phyloP scores from a whole-genome alignment of 2,797 vertebrate genomes.

The Pantherophis vulpinus region DNA sequence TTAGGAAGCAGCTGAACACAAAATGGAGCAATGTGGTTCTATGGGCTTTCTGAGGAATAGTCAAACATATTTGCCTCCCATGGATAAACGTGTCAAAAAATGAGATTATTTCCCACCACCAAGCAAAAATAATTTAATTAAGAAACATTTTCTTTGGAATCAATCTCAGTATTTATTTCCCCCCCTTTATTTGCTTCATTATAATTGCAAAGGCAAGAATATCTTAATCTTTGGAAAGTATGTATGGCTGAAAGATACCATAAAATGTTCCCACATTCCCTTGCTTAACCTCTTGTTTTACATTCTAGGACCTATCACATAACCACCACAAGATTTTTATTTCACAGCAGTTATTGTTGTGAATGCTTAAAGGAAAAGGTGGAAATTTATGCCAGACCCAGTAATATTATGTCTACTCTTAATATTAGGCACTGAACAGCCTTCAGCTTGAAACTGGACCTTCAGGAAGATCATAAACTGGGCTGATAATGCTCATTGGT shows the following conservation, averaged over 20 bases:
- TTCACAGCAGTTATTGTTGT: background rate
- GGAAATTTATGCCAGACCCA: background rate
- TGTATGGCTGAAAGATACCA: background rate
- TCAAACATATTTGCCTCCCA: background rate
- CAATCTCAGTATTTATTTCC: background rate
- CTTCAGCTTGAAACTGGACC: background rate
- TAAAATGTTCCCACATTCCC: background rate
- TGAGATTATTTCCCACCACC: conserved; percentile 24
- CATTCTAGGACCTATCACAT: background rate
- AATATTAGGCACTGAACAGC: background rate
- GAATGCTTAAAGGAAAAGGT: background rate
- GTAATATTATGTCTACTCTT: background rate
- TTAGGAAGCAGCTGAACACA: background rate
- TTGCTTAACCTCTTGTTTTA: background rate
- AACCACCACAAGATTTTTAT: background rate
- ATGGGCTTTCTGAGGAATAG: background rate
- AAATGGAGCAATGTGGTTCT: background rate
- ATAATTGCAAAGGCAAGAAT: conserved; percentile 18
- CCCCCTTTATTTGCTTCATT: conserved; percentile 22
- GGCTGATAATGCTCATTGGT: background rate
- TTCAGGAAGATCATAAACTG: background rate
- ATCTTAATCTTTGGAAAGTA: conserved; percentile 17
- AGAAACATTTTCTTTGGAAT: conserved; percentile 33
- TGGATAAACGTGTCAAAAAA: conserved; percentile 12
- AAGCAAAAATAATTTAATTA: conserved; percentile 21